phyloP scores from a whole-genome alignment of 2,113 vertebrate species.

The Phyllostomus discolor region DNA sequence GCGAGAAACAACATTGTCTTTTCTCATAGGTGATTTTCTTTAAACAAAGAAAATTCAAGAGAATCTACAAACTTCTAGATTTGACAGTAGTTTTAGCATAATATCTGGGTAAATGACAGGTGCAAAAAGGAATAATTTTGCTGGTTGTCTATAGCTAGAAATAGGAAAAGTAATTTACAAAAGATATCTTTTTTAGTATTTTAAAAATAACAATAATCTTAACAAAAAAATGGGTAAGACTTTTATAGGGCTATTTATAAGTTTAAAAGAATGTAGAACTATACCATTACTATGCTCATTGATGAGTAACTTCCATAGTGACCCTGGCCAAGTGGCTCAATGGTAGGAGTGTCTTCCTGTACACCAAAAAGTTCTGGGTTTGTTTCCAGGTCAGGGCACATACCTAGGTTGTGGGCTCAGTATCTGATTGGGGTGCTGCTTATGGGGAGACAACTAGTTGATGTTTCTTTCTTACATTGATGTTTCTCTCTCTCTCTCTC shows the following conservation, averaged over 20 bases:
- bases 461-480: too few relatives aligned
- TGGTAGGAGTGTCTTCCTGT: too few relatives aligned
- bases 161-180: not conserved
- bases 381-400: too few relatives aligned
- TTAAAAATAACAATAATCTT: slow-evolving; percentile 16
- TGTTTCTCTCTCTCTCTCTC: too few relatives aligned
- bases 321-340: too few relatives aligned
- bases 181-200: not conserved
- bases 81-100: not conserved
- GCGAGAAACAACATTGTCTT: not conserved
- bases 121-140: not conserved
- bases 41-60: not conserved
- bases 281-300: not conserved
- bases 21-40: not conserved
- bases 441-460: too few relatives aligned
- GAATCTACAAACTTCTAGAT: not conserved
- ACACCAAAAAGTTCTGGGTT: too few relatives aligned
- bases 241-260: not conserved
- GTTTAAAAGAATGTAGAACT: not conserved
- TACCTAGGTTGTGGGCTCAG: too few relatives aligned
- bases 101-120: not conserved
- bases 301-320: not conserved
- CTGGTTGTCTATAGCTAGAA: slow-evolving; percentile 11
- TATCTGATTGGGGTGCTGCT: too few relatives aligned
- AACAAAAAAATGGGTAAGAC: not conserved